phyloP scores from a whole-genome alignment of 2,797 vertebrate species.

The Peromyscus attwateri region DNA sequence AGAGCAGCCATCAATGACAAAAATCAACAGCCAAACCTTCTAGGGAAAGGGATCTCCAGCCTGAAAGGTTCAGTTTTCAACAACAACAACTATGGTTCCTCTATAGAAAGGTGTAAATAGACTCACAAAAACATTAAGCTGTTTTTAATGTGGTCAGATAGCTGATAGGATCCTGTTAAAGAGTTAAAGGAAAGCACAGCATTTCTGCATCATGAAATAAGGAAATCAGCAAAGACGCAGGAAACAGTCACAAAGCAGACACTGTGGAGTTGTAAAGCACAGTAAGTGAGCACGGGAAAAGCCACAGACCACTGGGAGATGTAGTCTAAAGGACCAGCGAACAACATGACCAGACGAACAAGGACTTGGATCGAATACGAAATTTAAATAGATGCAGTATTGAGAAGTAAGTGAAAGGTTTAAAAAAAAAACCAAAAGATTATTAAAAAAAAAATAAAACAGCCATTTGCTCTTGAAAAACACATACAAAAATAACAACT shows the following conservation, averaged over 20 bases:
- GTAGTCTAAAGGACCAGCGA: neutral
- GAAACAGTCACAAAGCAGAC: neutral
- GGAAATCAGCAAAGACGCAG: neutral
- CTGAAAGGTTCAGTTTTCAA: neutral
- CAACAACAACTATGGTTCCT: too few relatives aligned
- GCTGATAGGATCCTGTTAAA: neutral
- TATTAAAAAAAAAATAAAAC: neutral
- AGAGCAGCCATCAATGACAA: neutral
- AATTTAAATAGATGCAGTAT: neutral
- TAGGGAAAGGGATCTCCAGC: neutral
- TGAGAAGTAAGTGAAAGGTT: neutral
- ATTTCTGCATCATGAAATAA: neutral
- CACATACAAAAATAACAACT: neutral
- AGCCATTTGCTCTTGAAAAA: neutral
- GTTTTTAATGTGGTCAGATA: neutral
- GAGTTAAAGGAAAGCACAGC: neutral
- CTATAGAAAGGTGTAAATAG: neutral
- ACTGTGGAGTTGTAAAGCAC: neutral
- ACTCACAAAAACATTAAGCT: neutral
- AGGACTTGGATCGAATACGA: neutral
- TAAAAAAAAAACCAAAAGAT: neutral
- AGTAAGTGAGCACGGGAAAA: neutral
- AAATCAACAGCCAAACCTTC: neutral
- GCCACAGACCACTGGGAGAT: too few relatives aligned
- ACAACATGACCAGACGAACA: neutral